These are phyloP conservation scores for Meda fulgida DNA, from an alignment of 2,797 vertebrate genomes.

Conservation along the genomic window DNA sequence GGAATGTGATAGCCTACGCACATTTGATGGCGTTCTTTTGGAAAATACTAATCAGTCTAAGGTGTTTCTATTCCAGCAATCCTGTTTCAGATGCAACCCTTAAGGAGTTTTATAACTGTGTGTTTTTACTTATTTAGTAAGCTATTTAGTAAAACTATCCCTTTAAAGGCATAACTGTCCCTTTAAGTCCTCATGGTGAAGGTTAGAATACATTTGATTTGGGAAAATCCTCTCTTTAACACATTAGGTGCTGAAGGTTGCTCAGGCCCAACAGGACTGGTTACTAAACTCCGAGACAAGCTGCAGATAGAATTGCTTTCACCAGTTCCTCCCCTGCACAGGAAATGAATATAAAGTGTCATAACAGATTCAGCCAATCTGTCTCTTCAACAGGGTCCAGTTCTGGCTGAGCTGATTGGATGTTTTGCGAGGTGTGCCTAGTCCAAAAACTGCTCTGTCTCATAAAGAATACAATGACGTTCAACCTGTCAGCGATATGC, in stretches of 20 bases:
- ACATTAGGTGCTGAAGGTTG: not conserved
- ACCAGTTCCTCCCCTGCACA: slow-evolving; percentile 16
- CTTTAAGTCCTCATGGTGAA: not conserved
- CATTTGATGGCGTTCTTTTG: slow-evolving; percentile 16
- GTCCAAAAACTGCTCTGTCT: slow-evolving; percentile 1
- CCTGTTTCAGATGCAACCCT: slow-evolving; percentile 30
- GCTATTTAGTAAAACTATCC: not conserved
- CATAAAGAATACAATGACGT: slow-evolving; percentile 10
- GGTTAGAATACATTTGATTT: not conserved
- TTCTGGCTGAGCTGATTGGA: slow-evolving; percentile 9
- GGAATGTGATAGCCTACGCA: slow-evolving; percentile 36
- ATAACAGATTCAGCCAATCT: not conserved
- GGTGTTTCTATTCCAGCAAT: slow-evolving; percentile 31
- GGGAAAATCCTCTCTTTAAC: slow-evolving; percentile 1
- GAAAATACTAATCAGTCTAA: slow-evolving; percentile 38
- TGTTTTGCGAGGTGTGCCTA: not conserved
- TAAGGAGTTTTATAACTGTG: slow-evolving; percentile 8
- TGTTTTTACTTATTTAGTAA: slow-evolving; percentile 11
- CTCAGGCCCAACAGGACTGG: not conserved
- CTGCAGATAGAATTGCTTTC: slow-evolving; percentile 9
- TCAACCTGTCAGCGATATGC: not conserved
- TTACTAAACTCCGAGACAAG: not conserved
- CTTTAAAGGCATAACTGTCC: too few relatives aligned
- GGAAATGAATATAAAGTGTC: slow-evolving; percentile 42
- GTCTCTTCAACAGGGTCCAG: not conserved